phyloP scores from a whole-genome alignment of 2,113 vertebrate species.

The Sinocyclocheilus rhinocerous region DNA sequence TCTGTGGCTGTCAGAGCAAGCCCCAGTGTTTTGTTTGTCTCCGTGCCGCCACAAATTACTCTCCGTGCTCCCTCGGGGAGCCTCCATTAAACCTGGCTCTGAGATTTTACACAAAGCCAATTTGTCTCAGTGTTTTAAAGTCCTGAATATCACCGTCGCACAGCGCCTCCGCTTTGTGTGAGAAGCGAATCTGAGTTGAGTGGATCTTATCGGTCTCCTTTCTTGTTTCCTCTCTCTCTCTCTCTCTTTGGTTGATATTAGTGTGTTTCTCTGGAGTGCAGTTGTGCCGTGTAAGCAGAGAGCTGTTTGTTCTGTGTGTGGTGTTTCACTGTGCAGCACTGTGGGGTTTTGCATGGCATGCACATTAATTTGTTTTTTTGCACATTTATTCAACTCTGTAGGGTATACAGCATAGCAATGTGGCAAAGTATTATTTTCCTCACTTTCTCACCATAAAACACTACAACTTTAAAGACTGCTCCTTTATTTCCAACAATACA shows the following conservation, averaged over 20 bases:
- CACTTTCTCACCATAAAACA: not conserved
- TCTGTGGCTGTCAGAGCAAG: constrained; percentile 39
- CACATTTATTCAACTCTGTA: not conserved
- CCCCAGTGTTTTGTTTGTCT: constrained; percentile 13
- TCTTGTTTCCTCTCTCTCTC: constrained; percentile 15
- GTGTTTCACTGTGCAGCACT: not conserved
- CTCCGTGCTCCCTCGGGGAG: constrained; percentile 8
- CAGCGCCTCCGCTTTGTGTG: not conserved
- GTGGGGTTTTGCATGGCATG: constrained; percentile 6
- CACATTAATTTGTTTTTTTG: not conserved
- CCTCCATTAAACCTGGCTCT: constrained; percentile 38
- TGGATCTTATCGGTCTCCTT: constrained; percentile 33
- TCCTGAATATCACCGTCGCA: not conserved
- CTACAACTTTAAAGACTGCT: not conserved
- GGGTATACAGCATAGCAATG: not conserved
- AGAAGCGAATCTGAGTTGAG: constrained; percentile 8
- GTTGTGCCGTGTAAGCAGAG: not conserved
- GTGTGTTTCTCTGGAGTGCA: constrained; percentile 21
- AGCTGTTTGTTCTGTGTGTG: not conserved
- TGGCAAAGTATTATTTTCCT: not conserved
- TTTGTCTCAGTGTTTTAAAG: constrained; percentile 39
- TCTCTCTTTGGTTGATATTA: constrained; percentile 1
- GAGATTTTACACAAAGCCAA: constrained; percentile 46
- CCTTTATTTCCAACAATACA: not conserved
- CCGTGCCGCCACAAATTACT: constrained; percentile 27